These are phyloP conservation scores for Nymphalis polychloros DNA, from an alignment of 2,888 invertebrate genomes.

Conservation along the genomic window DNA sequence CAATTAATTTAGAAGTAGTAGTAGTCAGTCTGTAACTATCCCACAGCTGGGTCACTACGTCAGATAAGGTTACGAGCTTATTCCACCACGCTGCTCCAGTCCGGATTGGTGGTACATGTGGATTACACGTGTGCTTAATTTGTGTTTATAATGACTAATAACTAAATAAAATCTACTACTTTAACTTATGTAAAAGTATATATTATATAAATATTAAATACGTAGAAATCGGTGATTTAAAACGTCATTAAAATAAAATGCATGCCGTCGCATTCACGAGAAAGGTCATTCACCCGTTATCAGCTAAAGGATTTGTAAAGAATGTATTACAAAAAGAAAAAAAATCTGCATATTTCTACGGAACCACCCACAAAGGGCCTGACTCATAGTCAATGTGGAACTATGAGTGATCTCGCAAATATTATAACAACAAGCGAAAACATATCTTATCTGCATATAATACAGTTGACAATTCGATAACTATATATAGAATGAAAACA, in stretches of 20 bases:
- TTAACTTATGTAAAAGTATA: neutral
- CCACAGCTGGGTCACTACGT: no score
- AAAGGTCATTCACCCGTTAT: constrained; percentile 24
- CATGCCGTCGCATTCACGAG: neutral
- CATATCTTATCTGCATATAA: constrained; percentile 35
- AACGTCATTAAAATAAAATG: constrained; percentile 1
- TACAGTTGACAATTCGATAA: constrained; percentile 22
- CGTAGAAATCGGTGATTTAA: neutral
- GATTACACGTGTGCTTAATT: no score
- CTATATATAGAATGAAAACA: constrained; percentile 9
- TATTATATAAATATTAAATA: neutral
- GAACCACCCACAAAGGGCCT: constrained; percentile 30
- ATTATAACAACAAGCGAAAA: constrained; percentile 15
- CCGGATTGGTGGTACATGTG: no score
- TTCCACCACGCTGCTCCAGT: no score
- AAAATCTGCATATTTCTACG: constrained; percentile 31
- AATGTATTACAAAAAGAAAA: constrained; percentile 18
- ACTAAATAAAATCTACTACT: no score
- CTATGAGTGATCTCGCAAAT: constrained; percentile 22
- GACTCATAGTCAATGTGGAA: constrained; percentile 25
- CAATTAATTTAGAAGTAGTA: no score
- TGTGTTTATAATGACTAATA: no score
- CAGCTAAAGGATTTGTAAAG: constrained; percentile 19
- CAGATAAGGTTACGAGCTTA: no score
- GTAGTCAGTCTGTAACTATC: no score